Conservation (phyloP, 2,888 invertebrate species). For the Clistopyga incitator region DNA sequence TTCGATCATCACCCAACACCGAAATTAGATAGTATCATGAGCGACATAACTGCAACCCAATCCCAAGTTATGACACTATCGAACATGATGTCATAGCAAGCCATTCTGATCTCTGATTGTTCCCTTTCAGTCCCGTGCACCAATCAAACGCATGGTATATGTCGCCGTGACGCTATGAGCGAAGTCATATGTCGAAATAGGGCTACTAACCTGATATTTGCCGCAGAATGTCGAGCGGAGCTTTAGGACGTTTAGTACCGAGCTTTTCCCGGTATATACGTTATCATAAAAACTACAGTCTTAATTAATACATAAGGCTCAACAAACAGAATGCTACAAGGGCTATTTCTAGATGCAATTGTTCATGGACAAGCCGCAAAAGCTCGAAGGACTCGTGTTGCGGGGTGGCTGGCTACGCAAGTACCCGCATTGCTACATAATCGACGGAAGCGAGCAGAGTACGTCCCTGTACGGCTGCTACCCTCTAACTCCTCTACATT, state of each 20-base stretch:
- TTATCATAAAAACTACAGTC: conserved; percentile 75
- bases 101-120: too few species aligned
- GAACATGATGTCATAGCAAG: too few species aligned
- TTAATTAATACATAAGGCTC: conserved; percentile 76
- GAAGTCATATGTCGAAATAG: too few species aligned
- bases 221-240: background rate
- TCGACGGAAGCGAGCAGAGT: conserved; percentile 35
- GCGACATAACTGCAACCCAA: background rate
- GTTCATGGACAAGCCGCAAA: conserved; percentile 15
- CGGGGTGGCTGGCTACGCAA: conserved; percentile 15
- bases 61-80: too few species aligned
- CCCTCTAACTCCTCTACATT: conserved; percentile 6
- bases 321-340: conserved; percentile 26
- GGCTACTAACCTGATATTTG: too few species aligned
- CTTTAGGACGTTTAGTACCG: background rate
- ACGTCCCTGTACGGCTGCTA: conserved; percentile 17
- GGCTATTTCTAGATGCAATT: conserved; percentile 26
- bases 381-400: conserved; percentile 27
- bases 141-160: too few species aligned
- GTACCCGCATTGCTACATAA: conserved; percentile 62
- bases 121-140: too few species aligned
- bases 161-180: too few species aligned
- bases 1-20: background rate
- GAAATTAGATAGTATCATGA: background rate
- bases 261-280: conserved; percentile 29